These are phyloP conservation scores for Pelodytes ibericus DNA, from an alignment of 2,797 vertebrate genomes.

Conservation along the genomic window DNA sequence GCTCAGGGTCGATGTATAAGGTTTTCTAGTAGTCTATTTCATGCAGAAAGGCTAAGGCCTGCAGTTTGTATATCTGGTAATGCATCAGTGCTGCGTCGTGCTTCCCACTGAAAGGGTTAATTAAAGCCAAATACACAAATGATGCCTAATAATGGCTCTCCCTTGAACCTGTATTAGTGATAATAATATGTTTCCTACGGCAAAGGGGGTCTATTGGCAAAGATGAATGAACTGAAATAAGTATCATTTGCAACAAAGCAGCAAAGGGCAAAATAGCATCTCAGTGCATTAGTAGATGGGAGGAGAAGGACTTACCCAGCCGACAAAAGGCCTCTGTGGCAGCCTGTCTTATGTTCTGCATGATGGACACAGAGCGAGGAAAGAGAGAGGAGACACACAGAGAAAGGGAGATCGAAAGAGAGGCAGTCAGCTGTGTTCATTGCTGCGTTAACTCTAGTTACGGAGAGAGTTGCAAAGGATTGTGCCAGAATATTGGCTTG, in stretches of 20 bases:
- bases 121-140: not conserved
- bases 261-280: constrained; percentile 6
- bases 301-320: constrained; percentile 64
- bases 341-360: constrained; percentile 72
- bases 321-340: constrained; percentile 71
- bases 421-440: constrained; percentile 47
- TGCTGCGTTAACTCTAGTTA: constrained; percentile 21
- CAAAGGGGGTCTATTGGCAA: not conserved
- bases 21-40: not conserved
- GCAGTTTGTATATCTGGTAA: not conserved
- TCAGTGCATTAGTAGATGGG: not conserved
- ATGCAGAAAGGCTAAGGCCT: constrained; percentile 3
- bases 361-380: constrained; percentile 53
- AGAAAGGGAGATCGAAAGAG: constrained; percentile 40
- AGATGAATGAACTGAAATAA: not conserved
- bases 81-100: not conserved
- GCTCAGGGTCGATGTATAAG: not conserved
- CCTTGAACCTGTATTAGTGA: not conserved
- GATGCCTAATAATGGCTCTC: constrained; percentile 6
- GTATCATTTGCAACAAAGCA: not conserved
- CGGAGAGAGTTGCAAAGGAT: constrained; percentile 7
- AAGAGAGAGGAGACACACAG: constrained; percentile 20
- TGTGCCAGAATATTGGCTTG: constrained; percentile 32
- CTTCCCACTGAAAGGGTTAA: not conserved
- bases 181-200: constrained; percentile 3